Base-by-base conservation (phyloP, 2,888 invertebrate species). In the Neocrepidodera transversa region DNA sequence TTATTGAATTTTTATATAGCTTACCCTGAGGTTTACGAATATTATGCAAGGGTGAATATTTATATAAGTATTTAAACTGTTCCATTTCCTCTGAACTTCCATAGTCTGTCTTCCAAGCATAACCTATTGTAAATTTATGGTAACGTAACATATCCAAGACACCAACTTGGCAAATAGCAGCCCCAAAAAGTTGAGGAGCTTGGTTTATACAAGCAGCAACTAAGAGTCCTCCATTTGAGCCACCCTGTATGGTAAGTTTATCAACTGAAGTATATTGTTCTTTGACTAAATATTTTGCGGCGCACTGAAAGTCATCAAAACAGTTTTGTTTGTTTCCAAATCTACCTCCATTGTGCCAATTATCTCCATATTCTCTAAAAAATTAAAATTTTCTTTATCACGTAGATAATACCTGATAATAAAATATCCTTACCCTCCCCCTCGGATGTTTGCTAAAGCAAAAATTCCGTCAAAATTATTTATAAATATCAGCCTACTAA, bases 61-160 rank as follows among this genome's bases (percentile, higher is more conserved):
- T 91, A 62, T 87, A 82, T 51, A 96, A 80, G 80, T 91, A 92
- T 7, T 90, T 83, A 77, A 97, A 98, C 73, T 97, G 91, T 20
- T 92, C 88, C 70, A 87, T 83, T 70, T 92, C 87, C 70, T 95
- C 94, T 0, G 97, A 89, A 79, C 89, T 90, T 36, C 98, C 98
- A 82, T 92, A 99, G 82, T 99, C 98, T 0, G 96, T 93, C 58
- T 80, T 90, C 98, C 98, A 99, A 40, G 95, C 93, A 80, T 93
- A 92, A 0, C 97, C 99, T 75, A 98, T 95, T 4, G 98, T 99
- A 80, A 98, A 97, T 82, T 96, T 96, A 80, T 98, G 97, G 83
- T 93, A 99, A 55, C 97, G 87, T 62, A 98, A 82, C 97, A 98
- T 95, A 81, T 99, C 99, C 82, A 97, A 83, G 1, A 99, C 97